Base-by-base conservation (phyloP, 2,113 vertebrate species). In the Macrotus californicus region DNA sequence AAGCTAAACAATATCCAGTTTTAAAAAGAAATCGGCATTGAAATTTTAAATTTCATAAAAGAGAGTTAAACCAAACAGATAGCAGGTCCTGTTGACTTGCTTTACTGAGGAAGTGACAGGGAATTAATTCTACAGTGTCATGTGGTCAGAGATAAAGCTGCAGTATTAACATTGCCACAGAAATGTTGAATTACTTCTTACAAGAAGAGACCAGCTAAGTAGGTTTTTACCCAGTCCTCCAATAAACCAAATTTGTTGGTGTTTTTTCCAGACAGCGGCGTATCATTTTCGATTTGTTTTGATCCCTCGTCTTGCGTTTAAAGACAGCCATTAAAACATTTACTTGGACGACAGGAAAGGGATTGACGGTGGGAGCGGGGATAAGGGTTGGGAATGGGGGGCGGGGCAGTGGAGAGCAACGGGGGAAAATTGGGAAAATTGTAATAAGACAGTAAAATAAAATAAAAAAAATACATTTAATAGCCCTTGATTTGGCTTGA, bases 21-120 rank as follows among this genome's bases (percentile, higher is more conserved):
- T 87, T 69, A 85, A 95, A 86, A 72, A 29, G 22, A 96, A 96
- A 75, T 69, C 50, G 56, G 66, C 93, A 52, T 52, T 88, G 66
- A 85, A 72, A 85, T 92, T 95, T 93, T 70, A 66, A 91, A 52
- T 85, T 91, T 41, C 48, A 26, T 46, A 73, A 87, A 77, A 72
- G 54, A 56, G 31, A 84, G 36, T 88, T 76, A 94, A 96, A 70
- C 16, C 54, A 87, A 77, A 64, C 41, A 36, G 11, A 61, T 15
- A 29, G n/a, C 36, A 36, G n/a, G 14, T 36, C 24, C 43, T 77
- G 26, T 72, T 69, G 86, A 66, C 77, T 77, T 77, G 56, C 54
- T 93, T 9, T 52, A 29, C 76, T 5, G 48, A 87, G 18, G 15
- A 77, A 94, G 54, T 54, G 85, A 87, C 24, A 36, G 31, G 6